phyloP scores from a whole-genome alignment of 2,113 vertebrate species.

The Gambusia holbrooki region DNA sequence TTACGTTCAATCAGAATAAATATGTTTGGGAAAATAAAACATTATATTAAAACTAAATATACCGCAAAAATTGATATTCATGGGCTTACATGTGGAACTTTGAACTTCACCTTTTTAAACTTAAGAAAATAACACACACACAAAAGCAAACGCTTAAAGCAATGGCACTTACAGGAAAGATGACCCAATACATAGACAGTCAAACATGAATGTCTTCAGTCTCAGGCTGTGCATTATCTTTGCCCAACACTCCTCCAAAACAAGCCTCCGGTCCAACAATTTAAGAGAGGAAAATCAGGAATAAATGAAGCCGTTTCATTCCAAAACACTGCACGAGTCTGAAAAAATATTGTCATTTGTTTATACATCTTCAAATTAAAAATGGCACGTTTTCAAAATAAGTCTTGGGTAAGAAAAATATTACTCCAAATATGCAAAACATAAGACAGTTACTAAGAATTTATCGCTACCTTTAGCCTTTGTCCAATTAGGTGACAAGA shows the following conservation, averaged over 20 bases:
- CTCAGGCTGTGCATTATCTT: slow-evolving; percentile 51
- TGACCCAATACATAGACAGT: slow-evolving; percentile 49
- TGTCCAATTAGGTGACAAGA: slow-evolving; percentile 17
- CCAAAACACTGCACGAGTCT: slow-evolving; percentile 47
- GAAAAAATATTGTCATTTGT: background rate
- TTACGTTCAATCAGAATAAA: background rate
- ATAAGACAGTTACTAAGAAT: background rate
- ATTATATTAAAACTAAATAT: background rate
- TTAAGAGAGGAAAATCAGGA: slow-evolving; percentile 61
- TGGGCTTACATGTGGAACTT: slow-evolving; percentile 43
- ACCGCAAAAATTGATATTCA: background rate
- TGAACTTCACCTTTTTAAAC: slow-evolving; percentile 28
- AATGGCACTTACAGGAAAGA: slow-evolving; percentile 43
- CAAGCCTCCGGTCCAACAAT: slow-evolving; percentile 57
- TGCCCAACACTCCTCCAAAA: slow-evolving; percentile 17
- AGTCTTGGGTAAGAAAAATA: background rate
- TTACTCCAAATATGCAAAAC: background rate
- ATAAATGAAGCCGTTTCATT: slow-evolving; percentile 72
- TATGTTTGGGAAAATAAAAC: background rate
- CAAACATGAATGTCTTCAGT: slow-evolving; percentile 54
- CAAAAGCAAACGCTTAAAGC: slow-evolving; percentile 13
- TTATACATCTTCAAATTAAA: background rate
- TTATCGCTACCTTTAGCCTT: background rate
- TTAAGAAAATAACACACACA: background rate
- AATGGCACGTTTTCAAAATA: background rate